These are phyloP conservation scores for Serripes groenlandicus DNA, from an alignment of 2,888 invertebrate genomes.

Conservation along the genomic window DNA sequence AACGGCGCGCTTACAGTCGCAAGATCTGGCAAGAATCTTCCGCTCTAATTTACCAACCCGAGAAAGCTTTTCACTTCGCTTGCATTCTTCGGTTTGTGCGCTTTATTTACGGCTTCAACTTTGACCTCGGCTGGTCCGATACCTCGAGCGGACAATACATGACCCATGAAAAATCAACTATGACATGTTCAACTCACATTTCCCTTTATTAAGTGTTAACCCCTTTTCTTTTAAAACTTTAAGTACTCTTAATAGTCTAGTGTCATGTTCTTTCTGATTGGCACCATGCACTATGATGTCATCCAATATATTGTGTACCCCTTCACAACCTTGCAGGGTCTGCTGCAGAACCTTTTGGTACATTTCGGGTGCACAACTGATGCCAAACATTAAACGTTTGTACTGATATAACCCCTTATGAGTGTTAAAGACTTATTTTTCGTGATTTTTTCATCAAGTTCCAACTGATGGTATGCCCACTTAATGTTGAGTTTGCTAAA, in stretches of 20 bases:
- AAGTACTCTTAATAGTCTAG: neutral
- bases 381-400: no score
- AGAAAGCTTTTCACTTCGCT: constrained; percentile 60
- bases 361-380: no score
- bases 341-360: no score
- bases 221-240: neutral
- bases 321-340: neutral
- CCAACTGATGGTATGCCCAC: no score
- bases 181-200: neutral
- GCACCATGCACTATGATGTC: neutral
- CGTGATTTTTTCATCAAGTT: no score
- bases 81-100: constrained; percentile 34
- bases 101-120: constrained; percentile 45
- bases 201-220: neutral
- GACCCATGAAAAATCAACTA: neutral
- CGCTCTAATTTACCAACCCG: constrained; percentile 51
- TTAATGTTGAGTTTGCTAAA: no score
- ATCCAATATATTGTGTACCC: neutral
- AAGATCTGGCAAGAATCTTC: constrained; percentile 51
- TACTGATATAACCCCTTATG: no score
- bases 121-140: no score
- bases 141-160: neutral
- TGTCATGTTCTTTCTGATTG: neutral
- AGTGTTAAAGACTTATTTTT: no score
- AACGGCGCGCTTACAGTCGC: constrained; percentile 52